Evolutionary conservation across 2,888 invertebrate genomes (phyloP), one percentile per base, ranked within the genome.

Genomic region (Pyrochroa serraticornis): DNA sequence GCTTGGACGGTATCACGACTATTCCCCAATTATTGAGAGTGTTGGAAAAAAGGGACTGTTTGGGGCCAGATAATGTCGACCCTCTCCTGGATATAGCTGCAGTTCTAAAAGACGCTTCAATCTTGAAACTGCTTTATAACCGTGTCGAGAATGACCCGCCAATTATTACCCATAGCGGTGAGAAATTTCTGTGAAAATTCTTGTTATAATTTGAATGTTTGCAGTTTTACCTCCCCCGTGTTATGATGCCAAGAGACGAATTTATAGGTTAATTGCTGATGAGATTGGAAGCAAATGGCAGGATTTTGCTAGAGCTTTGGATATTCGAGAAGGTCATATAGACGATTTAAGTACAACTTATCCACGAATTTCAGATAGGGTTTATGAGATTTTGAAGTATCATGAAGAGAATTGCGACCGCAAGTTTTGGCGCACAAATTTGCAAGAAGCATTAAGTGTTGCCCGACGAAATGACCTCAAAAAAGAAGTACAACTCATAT

Each of bases 231-330:
- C 54, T 6, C 14, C 9, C n/a, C 35, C 53, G n/a, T 13, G 48
- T 6, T 7, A 7, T 6, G 60, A 66, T 56, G 42, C 56, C 0
- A 58, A 64, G 31, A 43, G 37, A 3, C 63, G 60, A 52, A 67
- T 68, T 0, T 51, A 67, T 34, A 10, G 58, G 13, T 12, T 64
- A 7, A 69, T 76, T 14, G 59, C 65, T 34, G 13, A 51, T 9
- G 65, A 71, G 31, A 70, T 78, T 9, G 77, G 78, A 0, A 47
- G 52, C 3, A 72, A 71, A 36, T 78, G 78, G 77, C 69, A 65
- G 32, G 72, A 75, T 9, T 66, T 79, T 34, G 77, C 75, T 1
- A 63, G 77, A 34, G 62, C 58, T 7, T 49, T 79, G 22, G 34
- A 51, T 0, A 48, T 77, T 1, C 58, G 55, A 6, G 77, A 78